Percentiles rank a stretch among this genome's conserved stretches.
These are phyloP conservation scores for Tragelaphus imberbis DNA, from an alignment of 2,113 vertebrate species.

Conservation along the genomic window DNA sequence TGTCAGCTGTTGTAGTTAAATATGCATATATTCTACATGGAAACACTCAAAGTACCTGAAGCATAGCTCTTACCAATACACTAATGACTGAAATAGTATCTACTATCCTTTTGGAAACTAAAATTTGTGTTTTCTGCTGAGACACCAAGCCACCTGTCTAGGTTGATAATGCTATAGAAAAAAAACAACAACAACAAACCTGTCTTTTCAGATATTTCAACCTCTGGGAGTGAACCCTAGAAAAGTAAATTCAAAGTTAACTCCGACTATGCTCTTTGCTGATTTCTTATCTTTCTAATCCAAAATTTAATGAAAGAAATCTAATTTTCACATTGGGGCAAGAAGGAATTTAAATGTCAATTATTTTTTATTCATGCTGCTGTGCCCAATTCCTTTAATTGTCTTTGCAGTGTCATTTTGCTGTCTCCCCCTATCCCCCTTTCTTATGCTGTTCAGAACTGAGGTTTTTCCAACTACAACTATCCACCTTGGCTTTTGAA, in stretches of 20 bases:
- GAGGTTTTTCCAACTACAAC: background rate
- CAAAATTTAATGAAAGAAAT: conserved; percentile 13
- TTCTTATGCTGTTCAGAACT: background rate
- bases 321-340: background rate
- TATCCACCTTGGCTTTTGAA: conserved; percentile 12
- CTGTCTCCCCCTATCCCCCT: rapidly evolving
- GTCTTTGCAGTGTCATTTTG: background rate
- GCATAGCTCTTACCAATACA: background rate
- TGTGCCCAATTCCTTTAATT: conserved; percentile 35
- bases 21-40: background rate
- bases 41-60: background rate
- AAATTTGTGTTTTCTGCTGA: conserved; percentile 11
- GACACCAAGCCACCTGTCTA: background rate
- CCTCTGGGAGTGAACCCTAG: background rate
- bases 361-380: background rate
- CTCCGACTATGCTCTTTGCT: background rate
- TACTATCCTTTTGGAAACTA: background rate
- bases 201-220: background rate
- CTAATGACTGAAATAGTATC: background rate
- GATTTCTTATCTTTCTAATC: background rate
- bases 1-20: background rate
- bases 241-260: background rate
- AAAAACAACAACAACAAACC: background rate
- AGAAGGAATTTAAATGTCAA: background rate
- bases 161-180: background rate